These are phyloP conservation scores for Zaprionus vittiger DNA, from an alignment of 1,140 invertebrate genomes.

Conservation along the genomic window DNA sequence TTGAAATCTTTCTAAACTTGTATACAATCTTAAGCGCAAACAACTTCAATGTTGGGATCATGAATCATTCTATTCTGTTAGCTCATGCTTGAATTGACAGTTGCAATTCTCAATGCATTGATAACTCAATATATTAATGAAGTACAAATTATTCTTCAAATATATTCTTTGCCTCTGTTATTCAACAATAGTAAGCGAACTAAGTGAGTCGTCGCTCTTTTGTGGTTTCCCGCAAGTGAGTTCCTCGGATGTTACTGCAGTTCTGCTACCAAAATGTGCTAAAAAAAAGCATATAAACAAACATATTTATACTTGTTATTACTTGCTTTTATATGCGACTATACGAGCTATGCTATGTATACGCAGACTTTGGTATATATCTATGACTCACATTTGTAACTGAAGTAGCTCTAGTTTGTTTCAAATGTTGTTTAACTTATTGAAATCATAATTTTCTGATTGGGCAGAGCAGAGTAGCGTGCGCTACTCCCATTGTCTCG, in stretches of 20 bases:
- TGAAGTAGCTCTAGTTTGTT: not conserved
- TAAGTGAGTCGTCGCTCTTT: not conserved
- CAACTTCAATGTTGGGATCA: not conserved
- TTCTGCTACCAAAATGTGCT: not conserved
- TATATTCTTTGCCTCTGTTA: not conserved
- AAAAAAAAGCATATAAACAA: not conserved
- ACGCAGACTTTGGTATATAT: not conserved
- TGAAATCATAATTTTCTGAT: slow-evolving; percentile 1
- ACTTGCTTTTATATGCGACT: not conserved
- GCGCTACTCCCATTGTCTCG: not conserved
- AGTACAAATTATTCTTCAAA: too few species aligned
- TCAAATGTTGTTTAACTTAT: not conserved
- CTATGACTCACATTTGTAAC: slow-evolving; percentile 2
- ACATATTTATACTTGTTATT: not conserved
- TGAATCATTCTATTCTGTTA: not conserved
- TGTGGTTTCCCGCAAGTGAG: not conserved
- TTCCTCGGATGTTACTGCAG: not conserved
- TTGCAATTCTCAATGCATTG: not conserved
- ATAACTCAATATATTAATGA: not conserved
- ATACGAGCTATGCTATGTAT: not conserved
- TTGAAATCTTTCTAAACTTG: not conserved
- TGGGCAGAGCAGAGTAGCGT: not conserved
- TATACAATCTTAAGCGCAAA: not conserved
- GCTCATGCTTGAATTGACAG: not conserved
- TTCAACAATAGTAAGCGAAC: not conserved